These are phyloP conservation scores for Philereme vetulata DNA, from an alignment of 2,888 invertebrate species.

Conservation along the genomic window DNA sequence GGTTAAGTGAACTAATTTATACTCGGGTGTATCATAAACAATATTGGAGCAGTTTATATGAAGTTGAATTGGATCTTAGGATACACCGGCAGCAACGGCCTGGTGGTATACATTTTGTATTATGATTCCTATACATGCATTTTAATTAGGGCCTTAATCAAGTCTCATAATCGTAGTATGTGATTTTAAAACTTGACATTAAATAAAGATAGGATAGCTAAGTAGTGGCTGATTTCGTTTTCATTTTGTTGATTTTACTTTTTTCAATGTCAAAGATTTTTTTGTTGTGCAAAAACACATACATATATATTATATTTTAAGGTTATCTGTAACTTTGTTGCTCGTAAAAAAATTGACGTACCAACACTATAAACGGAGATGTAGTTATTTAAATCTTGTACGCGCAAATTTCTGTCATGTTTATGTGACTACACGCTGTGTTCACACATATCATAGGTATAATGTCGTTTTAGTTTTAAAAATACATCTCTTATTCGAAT, in stretches of 20 bases:
- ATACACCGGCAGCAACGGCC: neutral
- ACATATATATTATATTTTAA: too few relatives aligned
- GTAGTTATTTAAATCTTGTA: conserved; percentile 57
- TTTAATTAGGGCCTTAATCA: too few relatives aligned
- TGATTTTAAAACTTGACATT: too few relatives aligned
- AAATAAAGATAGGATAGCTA: too few relatives aligned
- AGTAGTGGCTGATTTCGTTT: too few relatives aligned
- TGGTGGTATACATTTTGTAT: neutral
- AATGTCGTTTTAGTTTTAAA: conserved; percentile 33
- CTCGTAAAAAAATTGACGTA: conserved; percentile 1
- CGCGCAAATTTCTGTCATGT: conserved; percentile 56
- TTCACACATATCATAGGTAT: conserved; percentile 41
- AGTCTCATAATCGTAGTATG: too few relatives aligned
- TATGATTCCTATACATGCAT: neutral
- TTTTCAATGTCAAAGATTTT: too few relatives aligned
- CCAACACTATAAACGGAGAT: conserved; percentile 49
- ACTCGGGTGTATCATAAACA: conserved; percentile 77
- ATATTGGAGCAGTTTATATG: conserved; percentile 48
- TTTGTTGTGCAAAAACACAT: too few relatives aligned
- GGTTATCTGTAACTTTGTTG: too few relatives aligned
- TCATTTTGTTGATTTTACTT: too few relatives aligned
- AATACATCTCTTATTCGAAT: conserved; percentile 27
- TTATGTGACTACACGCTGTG: conserved; percentile 54
- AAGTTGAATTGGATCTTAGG: conserved; percentile 13
- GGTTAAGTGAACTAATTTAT: conserved; percentile 81